Evolutionary conservation across 1,140 invertebrate species (phyloP).

Genomic region (silkworm (Bombyx mori)): ASM3026992v2 NC_085112.1:7303501-7304000

Average conservation of each 20-base stretch:
- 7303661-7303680: slow-evolving; percentile 63
- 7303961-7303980: too few species aligned
- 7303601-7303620: slow-evolving; percentile 53
- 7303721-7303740: slow-evolving; percentile 39
- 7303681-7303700: slow-evolving; percentile 66
- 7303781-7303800: slow-evolving; percentile 21
- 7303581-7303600: slow-evolving; percentile 27
- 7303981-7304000: too few species aligned
- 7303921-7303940: too few species aligned
- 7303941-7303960: too few species aligned
- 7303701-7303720: slow-evolving; percentile 31
- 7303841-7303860: too few species aligned
- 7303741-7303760: slow-evolving; percentile 35
- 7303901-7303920: too few species aligned
- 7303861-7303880: too few species aligned
- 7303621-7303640: slow-evolving; percentile 55
- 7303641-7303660: slow-evolving; percentile 54
- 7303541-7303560: slow-evolving; percentile 14
- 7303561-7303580: slow-evolving; percentile 32
- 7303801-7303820: slow-evolving; percentile 22
- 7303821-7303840: too few species aligned
- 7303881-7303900: too few species aligned
- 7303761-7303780: slow-evolving; percentile 35
- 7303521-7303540: slow-evolving; percentile 11
- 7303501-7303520: slow-evolving; percentile 6